These are phyloP conservation scores for Chaetoderma sp. DNA, from an alignment of 2,888 invertebrate species.

Conservation along the genomic window DNA sequence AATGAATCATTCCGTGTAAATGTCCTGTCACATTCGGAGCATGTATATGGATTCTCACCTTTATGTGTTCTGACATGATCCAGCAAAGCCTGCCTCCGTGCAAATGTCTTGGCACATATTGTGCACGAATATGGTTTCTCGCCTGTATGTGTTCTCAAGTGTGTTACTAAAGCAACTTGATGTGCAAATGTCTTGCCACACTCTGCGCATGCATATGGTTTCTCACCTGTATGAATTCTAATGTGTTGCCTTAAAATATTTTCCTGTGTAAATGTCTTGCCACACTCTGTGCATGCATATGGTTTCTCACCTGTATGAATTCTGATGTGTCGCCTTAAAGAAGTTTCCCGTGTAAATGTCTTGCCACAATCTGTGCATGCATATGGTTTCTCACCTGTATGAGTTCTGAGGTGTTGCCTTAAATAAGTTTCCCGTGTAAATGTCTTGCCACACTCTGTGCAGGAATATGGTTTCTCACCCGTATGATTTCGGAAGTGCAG, in stretches of 20 bases:
- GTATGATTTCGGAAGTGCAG: background rate
- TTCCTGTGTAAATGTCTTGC: background rate
- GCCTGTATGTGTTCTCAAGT: background rate
- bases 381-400: background rate
- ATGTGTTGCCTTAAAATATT: background rate
- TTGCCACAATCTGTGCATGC: background rate
- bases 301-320: background rate
- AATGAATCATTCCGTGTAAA: too few species aligned
- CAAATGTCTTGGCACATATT: background rate
- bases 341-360: background rate
- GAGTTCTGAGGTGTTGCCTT: background rate
- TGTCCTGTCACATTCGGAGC: background rate
- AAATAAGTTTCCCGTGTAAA: background rate
- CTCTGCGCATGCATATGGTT: background rate
- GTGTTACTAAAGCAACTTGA: background rate
- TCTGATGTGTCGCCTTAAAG: background rate
- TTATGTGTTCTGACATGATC: background rate
- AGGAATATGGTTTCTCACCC: background rate
- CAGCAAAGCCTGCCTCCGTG: background rate
- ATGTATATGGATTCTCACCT: background rate
- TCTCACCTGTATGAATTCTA: background rate
- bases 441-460: background rate
- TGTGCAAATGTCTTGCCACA: background rate
- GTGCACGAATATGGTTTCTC: background rate
- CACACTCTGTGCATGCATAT: background rate